Evolutionary conservation across 2,797 vertebrate species (phyloP).

Genomic region (Gallinago stenura): DNA sequence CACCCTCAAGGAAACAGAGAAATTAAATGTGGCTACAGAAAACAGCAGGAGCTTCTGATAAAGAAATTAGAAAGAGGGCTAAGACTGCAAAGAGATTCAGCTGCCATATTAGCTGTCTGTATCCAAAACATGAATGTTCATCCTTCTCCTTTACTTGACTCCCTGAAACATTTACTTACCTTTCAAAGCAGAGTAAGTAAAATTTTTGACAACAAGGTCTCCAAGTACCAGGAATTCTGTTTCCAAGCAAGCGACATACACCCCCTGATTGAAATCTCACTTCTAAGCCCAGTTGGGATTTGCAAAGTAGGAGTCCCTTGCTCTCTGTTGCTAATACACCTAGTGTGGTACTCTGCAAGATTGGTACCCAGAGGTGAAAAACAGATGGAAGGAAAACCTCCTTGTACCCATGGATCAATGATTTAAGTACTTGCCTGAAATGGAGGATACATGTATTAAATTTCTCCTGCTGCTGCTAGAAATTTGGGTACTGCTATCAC

Average conservation of each 20-base stretch:
- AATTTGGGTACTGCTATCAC: background rate
- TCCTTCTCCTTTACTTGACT: background rate
- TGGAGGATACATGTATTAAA: background rate
- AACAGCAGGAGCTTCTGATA: background rate
- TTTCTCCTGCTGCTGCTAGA: background rate
- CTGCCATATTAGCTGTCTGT: background rate
- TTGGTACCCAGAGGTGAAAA: background rate
- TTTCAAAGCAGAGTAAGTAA: background rate
- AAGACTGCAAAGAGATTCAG: background rate
- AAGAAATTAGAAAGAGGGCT: background rate
- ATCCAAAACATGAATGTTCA: background rate
- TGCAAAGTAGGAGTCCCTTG: background rate
- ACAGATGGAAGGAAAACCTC: background rate
- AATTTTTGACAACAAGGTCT: background rate
- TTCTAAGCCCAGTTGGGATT: background rate
- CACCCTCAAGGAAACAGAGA: background rate
- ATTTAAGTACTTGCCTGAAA: background rate
- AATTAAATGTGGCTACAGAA: background rate
- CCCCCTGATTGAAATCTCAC: fast-evolving
- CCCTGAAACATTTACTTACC: background rate
- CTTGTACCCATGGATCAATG: background rate
- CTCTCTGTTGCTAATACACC: background rate
- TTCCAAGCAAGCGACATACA: background rate
- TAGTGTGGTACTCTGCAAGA: background rate
- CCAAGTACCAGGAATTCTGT: background rate